phyloP scores from a whole-genome alignment of 2,113 vertebrate genomes.

The Callocephalon fimbriatum region DNA sequence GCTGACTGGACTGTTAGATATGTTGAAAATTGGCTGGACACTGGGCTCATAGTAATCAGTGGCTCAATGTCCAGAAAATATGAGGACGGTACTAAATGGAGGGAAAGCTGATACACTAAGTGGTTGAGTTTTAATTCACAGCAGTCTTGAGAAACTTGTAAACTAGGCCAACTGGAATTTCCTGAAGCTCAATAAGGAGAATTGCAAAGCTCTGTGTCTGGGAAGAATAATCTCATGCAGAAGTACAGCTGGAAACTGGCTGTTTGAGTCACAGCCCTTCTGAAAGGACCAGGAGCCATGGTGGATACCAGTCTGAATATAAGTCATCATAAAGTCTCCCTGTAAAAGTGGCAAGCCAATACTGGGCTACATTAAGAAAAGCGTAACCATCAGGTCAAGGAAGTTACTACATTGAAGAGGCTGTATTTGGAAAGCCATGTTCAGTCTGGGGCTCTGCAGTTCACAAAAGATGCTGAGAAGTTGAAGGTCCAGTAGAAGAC shows the following conservation, averaged over 20 bases:
- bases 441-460: background rate
- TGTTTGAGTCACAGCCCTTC: background rate
- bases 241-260: background rate
- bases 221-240: background rate
- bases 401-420: background rate
- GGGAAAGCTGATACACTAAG: background rate
- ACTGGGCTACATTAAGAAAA: background rate
- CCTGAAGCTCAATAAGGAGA: background rate
- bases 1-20: background rate
- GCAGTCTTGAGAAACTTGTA: background rate
- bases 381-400: background rate
- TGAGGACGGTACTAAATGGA: background rate
- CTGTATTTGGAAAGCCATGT: background rate
- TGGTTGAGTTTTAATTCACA: background rate
- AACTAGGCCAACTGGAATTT: background rate
- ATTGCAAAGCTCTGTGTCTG: background rate
- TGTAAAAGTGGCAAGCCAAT: background rate
- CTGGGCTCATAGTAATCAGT: background rate
- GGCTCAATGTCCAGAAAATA: background rate
- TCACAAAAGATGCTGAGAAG: background rate
- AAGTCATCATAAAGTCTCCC: background rate
- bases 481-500: background rate
- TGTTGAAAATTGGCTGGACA: background rate
- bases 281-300: background rate
- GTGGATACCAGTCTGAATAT: background rate